A percentile compares a stretch with the other conserved stretches of the same genome.
Conservation (phyloP, 2,888 invertebrate species). For the Hirtodrosophila alboralis region DNA sequence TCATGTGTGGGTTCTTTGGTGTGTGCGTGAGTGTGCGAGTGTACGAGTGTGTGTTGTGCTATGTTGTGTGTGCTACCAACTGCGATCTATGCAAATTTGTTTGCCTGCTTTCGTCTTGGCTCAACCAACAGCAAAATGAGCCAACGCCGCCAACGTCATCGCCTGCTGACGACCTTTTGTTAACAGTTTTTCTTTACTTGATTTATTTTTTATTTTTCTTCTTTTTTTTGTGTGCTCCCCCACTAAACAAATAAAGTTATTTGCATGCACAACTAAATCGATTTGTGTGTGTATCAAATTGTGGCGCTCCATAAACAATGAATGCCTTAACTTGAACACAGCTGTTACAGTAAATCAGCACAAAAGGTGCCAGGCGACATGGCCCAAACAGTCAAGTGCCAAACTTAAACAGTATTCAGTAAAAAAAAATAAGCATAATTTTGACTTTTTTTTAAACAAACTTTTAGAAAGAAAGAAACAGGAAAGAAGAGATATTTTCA, state of each 20-base stretch:
- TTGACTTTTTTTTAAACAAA: background rate
- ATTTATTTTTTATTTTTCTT: constrained; percentile 19
- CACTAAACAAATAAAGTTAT: constrained; percentile 74
- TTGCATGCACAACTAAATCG: constrained; percentile 78
- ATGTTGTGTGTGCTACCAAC: constrained; percentile 67
- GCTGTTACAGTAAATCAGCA: constrained; percentile 41
- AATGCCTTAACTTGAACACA: constrained; percentile 39
- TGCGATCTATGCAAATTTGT: constrained; percentile 77
- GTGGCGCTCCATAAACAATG: constrained; percentile 49
- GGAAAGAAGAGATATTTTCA: no score
- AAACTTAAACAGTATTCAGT: constrained; percentile 37
- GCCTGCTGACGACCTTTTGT: constrained; percentile 53
- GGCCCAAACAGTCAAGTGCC: no score
- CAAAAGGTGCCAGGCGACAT: constrained; percentile 5
- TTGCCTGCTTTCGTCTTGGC: constrained; percentile 48
- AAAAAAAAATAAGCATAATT: background rate
- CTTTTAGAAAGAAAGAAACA: no score
- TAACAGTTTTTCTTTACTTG: constrained; percentile 51
- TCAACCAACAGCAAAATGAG: constrained; percentile 36
- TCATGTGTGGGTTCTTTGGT: constrained; percentile 7
- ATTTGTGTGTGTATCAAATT: constrained; percentile 75
- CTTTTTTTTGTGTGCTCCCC: constrained; percentile 5
- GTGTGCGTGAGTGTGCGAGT: constrained; percentile 8
- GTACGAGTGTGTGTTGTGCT: constrained; percentile 20
- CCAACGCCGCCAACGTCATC: constrained; percentile 44